Conservation (phyloP, 2,888 invertebrate genomes). For the Desoria tigrina region DNA sequence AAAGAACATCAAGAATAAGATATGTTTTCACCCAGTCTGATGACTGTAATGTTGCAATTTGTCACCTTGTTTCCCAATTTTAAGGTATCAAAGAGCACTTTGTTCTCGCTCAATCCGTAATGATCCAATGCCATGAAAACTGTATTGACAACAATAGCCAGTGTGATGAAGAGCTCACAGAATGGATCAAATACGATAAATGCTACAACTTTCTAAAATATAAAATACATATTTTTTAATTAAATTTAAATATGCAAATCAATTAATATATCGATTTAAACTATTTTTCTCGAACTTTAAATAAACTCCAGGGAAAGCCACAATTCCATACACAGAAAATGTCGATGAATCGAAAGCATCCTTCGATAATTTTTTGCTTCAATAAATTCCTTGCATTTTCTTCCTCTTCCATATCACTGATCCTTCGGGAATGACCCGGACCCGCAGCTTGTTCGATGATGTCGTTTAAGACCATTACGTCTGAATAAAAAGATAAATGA, state of each 20-base stretch:
- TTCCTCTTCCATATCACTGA: not conserved
- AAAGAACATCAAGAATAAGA: too few relatives aligned
- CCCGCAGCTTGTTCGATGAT: conserved; percentile 84
- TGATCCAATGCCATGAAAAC: conserved; percentile 87
- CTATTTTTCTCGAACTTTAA: too few relatives aligned
- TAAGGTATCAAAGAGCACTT: conserved; percentile 68
- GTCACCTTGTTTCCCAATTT: conserved; percentile 87
- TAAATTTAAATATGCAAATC: too few relatives aligned
- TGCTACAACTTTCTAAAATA: conserved; percentile 76
- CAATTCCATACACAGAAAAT: conserved; percentile 74
- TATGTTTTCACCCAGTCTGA: too few relatives aligned
- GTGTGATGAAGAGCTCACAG: conserved; percentile 95
- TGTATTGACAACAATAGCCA: conserved; percentile 97
- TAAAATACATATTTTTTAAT: too few relatives aligned
- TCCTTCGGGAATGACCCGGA: not conserved
- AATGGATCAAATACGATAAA: conserved; percentile 96
- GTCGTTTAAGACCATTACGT: conserved; percentile 95
- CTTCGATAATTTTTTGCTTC: conserved; percentile 78
- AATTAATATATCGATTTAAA: too few relatives aligned
- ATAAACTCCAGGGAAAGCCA: conserved; percentile 86
- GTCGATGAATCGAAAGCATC: conserved; percentile 74
- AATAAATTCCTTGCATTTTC: conserved; percentile 56
- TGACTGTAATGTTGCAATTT: too few relatives aligned
- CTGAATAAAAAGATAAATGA: too few relatives aligned
- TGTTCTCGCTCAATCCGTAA: conserved; percentile 79